Evolutionary conservation across 2,888 invertebrate species (phyloP), one percentile per base, ranked within the genome.

Genomic region (Phaonia tiefii): DNA sequence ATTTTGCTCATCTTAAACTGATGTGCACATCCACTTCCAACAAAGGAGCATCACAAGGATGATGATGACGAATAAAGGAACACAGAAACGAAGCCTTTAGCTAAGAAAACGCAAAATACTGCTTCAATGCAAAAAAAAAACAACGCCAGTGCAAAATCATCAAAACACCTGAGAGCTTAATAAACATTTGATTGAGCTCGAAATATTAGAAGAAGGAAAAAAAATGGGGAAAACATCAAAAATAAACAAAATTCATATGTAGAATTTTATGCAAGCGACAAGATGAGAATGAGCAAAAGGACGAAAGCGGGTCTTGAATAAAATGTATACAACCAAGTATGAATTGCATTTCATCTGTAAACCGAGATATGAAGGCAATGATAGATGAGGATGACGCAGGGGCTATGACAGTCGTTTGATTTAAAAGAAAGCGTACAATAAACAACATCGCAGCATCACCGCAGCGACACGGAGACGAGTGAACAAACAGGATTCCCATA

Each of bases 291-390:
- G n/a, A 69, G 2, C 67, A 20, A 42, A 66, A n/a, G 49, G 15
- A 49, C 17, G n/a, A 60, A 58, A 60, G 60, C 37, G 11, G 17
- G 20, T 15, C 60, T 11, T n/a, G 60, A 60, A 60, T 60, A 60
- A 60, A 60, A 60, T 60, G 60, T 60, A 67, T 39, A 22, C 44
- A 31, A 8, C 58, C 37, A 75, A 75, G 79, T 88, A 86, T 87
- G 88, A 86, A 88, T 88, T 88, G 88, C 87, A 88, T 89, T 88
- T 88, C 89, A 87, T 88, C 85, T 88, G 87, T 85, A 84, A 84
- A 83, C 76, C 56, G 83, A 85, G 86, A 88, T 87, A 73, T 63
- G 49, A 60, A 10, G 60, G 10, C 17, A 17, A 37, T 4, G 26
- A 7, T 4, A 13, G 26, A 10, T 58, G 51, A 31, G 22, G 20